Evolutionary conservation across 2,888 invertebrate species (phyloP).

Genomic region (Aspidiotus rigidus): DNA sequence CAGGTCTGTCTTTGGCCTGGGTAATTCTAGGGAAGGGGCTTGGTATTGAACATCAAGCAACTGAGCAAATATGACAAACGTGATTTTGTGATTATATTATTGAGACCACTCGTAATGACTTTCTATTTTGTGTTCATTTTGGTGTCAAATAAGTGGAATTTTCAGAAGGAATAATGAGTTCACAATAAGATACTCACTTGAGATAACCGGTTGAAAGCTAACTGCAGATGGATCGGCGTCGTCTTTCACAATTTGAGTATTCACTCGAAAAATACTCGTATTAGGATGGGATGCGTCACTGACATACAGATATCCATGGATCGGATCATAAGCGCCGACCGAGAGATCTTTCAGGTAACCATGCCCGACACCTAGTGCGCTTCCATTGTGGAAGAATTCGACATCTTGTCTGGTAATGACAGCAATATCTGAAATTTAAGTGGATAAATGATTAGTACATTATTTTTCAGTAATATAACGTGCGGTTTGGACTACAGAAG

Average conservation of each 20-base stretch:
- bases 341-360: slow-evolving; percentile 53
- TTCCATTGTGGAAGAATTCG: slow-evolving; percentile 54
- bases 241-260: background rate
- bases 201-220: background rate
- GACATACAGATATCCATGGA: slow-evolving; percentile 55
- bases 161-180: too few species aligned
- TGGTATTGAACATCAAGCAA: too few species aligned
- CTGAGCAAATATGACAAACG: too few species aligned
- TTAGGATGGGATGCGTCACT: slow-evolving; percentile 57
- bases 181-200: background rate
- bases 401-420: slow-evolving; percentile 47
- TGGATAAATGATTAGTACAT: background rate
- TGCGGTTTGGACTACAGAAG: too few species aligned
- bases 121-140: too few species aligned
- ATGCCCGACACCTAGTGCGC: slow-evolving; percentile 47
- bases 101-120: too few species aligned
- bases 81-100: too few species aligned
- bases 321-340: slow-evolving; percentile 60
- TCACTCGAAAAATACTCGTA: slow-evolving; percentile 58
- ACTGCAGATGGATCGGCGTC: background rate
- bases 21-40: too few species aligned
- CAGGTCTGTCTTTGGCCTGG: too few species aligned
- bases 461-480: too few species aligned
- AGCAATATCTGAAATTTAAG: slow-evolving; percentile 31
- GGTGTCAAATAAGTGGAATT: too few species aligned